A percentile compares a stretch with the other conserved stretches of the same genome.
phyloP scores from a whole-genome alignment of 2,113 vertebrate species.

The Drymodes brunneopygia region DNA sequence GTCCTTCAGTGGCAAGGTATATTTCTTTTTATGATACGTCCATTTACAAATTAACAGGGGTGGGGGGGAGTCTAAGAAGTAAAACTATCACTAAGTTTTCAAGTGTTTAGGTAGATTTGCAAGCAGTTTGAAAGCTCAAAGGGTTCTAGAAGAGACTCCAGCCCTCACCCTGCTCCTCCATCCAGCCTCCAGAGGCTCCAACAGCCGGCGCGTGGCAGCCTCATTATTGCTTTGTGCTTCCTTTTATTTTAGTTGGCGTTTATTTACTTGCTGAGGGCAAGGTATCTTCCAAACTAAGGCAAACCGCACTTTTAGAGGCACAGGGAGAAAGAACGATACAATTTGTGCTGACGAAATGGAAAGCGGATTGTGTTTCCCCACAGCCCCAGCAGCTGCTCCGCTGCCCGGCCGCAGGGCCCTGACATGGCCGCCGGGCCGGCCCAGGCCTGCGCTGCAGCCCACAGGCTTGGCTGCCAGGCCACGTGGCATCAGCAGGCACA shows the following conservation, averaged over 20 bases:
- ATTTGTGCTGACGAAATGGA: conserved; percentile 38
- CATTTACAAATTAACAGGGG: not conserved
- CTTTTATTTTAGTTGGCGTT: conserved; percentile 52
- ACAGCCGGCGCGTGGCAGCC: not conserved
- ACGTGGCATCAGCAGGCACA: not conserved
- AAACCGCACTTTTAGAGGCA: not conserved
- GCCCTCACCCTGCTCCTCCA: not conserved
- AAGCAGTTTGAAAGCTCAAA: not conserved
- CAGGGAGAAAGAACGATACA: not conserved
- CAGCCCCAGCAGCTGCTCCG: not conserved
- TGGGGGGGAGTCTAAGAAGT: not conserved
- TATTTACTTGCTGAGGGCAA: conserved; percentile 56
- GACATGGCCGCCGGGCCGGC: not conserved
- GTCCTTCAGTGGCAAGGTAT: not conserved
- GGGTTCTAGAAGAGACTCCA: not conserved
- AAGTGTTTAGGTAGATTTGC: not conserved
- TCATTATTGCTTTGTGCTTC: conserved; percentile 22
- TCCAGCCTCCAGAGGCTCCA: not conserved
- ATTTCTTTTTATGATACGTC: not conserved
- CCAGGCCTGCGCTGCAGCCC: not conserved
- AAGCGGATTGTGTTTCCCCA: not conserved
- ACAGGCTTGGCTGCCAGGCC: not conserved
- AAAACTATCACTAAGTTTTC: not conserved
- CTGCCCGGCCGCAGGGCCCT: not conserved
- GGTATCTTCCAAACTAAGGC: conserved; percentile 30